A percentile compares a stretch with the other conserved stretches of the same genome.
Conservation (phyloP, 2,888 invertebrate genomes). For the Platerodrilus igneus region DNA sequence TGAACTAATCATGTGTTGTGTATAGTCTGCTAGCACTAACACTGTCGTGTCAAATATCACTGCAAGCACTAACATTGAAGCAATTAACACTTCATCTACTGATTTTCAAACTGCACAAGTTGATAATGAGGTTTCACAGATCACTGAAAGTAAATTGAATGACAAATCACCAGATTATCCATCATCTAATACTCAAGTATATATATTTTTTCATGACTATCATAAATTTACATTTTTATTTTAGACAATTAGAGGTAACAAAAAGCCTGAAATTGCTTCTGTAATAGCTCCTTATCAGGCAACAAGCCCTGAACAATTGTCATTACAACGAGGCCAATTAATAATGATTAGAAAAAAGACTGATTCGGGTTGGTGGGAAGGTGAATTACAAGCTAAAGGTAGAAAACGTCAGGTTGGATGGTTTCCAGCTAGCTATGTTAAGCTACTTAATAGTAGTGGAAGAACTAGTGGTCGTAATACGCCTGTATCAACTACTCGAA, state of each 20-base stretch:
- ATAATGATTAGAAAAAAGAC: conserved; percentile 96
- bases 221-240: conserved; percentile 19
- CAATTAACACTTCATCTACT: conserved; percentile 18
- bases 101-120: conserved; percentile 39
- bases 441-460: conserved; percentile 66
- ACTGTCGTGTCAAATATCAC: conserved; percentile 26
- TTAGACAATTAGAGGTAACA: conserved; percentile 57
- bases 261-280: conserved; percentile 88
- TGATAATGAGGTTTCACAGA: conserved; percentile 47
- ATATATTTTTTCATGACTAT: conserved; percentile 1
- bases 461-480: conserved; percentile 68
- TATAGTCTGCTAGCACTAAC: conserved; percentile 27
- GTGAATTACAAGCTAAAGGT: conserved; percentile 90
- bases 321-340: conserved; percentile 84
- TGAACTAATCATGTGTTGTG: conserved; percentile 12
- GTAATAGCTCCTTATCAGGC: conserved; percentile 92
- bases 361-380: conserved; percentile 99
- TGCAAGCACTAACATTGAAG: conserved; percentile 17
- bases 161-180: conserved; percentile 39
- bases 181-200: conserved; percentile 44
- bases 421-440: conserved; percentile 99
- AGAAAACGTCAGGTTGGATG: conserved; percentile 91
- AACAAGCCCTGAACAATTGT: conserved; percentile 86
- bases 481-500: conserved; percentile 65
- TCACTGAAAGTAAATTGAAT: conserved; percentile 49